Evolutionary conservation across 30 jellyfish, hydroid and myxozoan species (phyloP).

Genomic region (Chrysaora quinquecirrha): DNA sequence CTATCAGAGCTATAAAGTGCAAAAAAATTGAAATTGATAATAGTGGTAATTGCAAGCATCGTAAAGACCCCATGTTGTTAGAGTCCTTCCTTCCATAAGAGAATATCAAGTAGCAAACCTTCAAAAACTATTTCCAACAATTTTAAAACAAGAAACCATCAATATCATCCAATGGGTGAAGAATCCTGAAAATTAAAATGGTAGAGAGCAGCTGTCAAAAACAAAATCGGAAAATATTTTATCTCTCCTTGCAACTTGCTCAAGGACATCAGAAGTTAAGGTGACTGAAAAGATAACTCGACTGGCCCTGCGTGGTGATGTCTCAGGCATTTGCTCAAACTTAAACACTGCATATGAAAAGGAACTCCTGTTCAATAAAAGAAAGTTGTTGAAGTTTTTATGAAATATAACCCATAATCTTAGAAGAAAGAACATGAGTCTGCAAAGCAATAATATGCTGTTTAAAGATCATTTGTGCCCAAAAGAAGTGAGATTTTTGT

Average conservation of each 20-base stretch:
- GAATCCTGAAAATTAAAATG: too few relatives aligned
- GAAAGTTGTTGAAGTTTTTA: background rate
- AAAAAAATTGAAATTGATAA: too few relatives aligned
- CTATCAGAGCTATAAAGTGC: too few relatives aligned
- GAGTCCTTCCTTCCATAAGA: too few relatives aligned
- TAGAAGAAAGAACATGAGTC: background rate
- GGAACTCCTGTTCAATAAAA: background rate
- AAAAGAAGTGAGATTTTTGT: background rate
- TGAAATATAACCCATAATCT: background rate
- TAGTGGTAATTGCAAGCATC: too few relatives aligned
- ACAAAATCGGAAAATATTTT: background rate
- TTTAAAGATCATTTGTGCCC: background rate
- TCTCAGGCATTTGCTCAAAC: background rate
- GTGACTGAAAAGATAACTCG: background rate
- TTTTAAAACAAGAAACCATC: background rate
- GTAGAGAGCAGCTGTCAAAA: background rate
- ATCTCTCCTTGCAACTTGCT: background rate
- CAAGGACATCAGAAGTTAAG: background rate
- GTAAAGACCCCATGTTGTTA: too few relatives aligned
- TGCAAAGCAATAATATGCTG: background rate
- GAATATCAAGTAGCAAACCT: too few relatives aligned
- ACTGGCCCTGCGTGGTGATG: background rate
- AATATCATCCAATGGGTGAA: background rate
- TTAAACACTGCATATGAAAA: background rate
- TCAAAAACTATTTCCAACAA: too few relatives aligned